Conservation (phyloP, 1,140 invertebrate species). For the Metaphire vulgaris region DNA sequence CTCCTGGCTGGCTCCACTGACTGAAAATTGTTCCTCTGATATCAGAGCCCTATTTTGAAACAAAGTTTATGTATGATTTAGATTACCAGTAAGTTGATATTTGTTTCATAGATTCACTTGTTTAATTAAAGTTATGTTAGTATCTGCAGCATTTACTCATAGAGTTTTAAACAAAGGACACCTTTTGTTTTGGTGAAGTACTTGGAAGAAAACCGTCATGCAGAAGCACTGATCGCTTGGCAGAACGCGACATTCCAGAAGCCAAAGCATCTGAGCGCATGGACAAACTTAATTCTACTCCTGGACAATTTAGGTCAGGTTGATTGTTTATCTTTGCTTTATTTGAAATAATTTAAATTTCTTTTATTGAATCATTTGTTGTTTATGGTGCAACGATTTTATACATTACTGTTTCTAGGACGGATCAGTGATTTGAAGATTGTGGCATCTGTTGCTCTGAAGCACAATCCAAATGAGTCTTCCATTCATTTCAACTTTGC, state of each 20-base stretch:
- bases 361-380: background rate
- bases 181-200: conserved; percentile 54
- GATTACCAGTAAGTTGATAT: background rate
- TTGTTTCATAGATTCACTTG: background rate
- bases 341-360: background rate
- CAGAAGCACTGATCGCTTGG: conserved; percentile 66
- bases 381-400: conserved; percentile 8
- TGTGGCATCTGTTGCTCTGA: conserved; percentile 63
- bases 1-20: too few relatives aligned
- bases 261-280: conserved; percentile 71
- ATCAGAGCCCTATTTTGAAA: too few relatives aligned
- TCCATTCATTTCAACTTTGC: conserved; percentile 77
- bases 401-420: conserved; percentile 47
- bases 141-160: too few relatives aligned
- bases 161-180: background rate
- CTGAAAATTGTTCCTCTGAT: too few relatives aligned
- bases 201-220: conserved; percentile 58
- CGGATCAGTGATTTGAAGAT: conserved; percentile 63
- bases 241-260: conserved; percentile 69
- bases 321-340: conserved; percentile 2
- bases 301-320: conserved; percentile 70
- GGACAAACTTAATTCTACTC: conserved; percentile 84
- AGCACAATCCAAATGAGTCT: conserved; percentile 63
- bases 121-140: background rate
- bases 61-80: too few relatives aligned